These are phyloP conservation scores for Drosophila pseudotakahashii DNA, from an alignment of 2,888 invertebrate genomes.

Conservation along the genomic window DNA sequence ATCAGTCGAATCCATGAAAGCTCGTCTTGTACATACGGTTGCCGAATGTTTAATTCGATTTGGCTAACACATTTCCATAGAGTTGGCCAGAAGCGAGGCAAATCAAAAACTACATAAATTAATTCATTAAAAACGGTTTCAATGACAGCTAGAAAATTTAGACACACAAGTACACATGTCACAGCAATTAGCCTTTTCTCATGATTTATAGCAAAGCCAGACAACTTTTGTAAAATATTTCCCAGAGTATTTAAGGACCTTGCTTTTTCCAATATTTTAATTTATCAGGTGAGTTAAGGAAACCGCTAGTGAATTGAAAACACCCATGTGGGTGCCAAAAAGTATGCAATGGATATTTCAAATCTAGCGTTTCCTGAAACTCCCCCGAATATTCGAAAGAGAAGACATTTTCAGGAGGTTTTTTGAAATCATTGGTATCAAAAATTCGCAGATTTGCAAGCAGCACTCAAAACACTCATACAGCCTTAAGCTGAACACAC, in stretches of 20 bases:
- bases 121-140: constrained; percentile 78
- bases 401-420: background rate
- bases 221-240: constrained; percentile 72
- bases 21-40: constrained; percentile 60
- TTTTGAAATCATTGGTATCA: constrained; percentile 14
- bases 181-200: constrained; percentile 8
- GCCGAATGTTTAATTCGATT: constrained; percentile 25
- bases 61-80: constrained; percentile 10
- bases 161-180: constrained; percentile 20
- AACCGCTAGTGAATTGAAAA: background rate
- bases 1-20: constrained; percentile 2
- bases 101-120: constrained; percentile 29
- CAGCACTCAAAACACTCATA: constrained; percentile 26
- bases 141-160: constrained; percentile 59
- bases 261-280: background rate
- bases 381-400: background rate
- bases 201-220: constrained; percentile 7
- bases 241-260: constrained; percentile 22
- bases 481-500: background rate
- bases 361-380: background rate
- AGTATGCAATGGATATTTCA: background rate
- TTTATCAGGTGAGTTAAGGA: no score
- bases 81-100: background rate
- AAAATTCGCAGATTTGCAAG: constrained; percentile 26
- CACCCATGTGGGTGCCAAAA: no score